These are phyloP conservation scores for Ailuropoda melanoleuca DNA, from an alignment of 2,113 vertebrate species.

Conservation along the genomic window DNA sequence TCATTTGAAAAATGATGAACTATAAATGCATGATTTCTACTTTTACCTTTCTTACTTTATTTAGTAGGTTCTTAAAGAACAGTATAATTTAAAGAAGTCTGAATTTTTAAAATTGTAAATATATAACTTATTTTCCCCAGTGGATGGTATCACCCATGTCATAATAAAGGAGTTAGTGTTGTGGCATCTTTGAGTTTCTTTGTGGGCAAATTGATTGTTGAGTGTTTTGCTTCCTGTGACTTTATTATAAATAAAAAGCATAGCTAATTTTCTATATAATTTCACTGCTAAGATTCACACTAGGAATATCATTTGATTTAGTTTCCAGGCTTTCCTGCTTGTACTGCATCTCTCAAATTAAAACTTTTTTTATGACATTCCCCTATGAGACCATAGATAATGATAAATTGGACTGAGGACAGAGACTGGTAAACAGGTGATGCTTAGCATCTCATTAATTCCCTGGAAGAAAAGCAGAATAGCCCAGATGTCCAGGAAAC, in stretches of 20 bases:
- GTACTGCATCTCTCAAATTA: constrained; percentile 11
- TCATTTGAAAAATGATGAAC: background rate
- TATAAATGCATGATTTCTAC: background rate
- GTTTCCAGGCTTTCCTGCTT: constrained; percentile 30
- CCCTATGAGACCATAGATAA: background rate
- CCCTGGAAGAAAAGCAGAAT: background rate
- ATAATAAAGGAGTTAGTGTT: background rate
- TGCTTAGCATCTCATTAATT: constrained; percentile 48
- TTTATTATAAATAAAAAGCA: background rate
- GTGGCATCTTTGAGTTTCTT: background rate
- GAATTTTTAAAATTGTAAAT: background rate
- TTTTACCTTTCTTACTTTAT: constrained; percentile 23
- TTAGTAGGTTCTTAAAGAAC: background rate
- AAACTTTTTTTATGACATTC: background rate
- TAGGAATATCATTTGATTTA: constrained; percentile 25
- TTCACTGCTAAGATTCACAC: background rate
- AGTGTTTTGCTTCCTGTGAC: background rate
- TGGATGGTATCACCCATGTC: background rate
- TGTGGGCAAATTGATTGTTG: background rate
- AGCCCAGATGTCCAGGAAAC: constrained; percentile 29
- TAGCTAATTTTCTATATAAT: background rate
- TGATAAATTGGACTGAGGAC: background rate
- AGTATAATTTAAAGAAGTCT: background rate
- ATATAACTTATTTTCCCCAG: background rate
- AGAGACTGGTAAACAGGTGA: background rate